Conservation (phyloP, 2,113 vertebrate species). For the Platycercus adscitus region DNA sequence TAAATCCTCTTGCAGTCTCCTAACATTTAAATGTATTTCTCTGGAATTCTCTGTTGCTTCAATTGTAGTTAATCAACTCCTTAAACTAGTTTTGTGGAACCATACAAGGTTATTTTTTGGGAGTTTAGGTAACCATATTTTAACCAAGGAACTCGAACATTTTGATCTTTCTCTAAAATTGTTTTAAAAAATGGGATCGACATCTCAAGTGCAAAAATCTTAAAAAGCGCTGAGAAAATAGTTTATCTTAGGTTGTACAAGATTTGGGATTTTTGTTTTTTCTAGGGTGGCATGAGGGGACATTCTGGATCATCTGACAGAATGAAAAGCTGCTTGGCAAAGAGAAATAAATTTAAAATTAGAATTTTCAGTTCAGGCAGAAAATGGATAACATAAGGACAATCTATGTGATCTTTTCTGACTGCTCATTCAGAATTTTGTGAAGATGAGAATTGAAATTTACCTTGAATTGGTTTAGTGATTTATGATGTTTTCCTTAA, state of each 20-base stretch:
- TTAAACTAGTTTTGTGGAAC: neutral
- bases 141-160: neutral
- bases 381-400: neutral
- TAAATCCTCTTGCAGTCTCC: neutral
- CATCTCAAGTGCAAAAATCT: neutral
- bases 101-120: rapidly evolving
- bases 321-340: neutral
- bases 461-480: neutral
- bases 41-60: neutral
- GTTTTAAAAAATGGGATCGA: neutral
- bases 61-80: neutral
- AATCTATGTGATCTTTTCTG: neutral
- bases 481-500: neutral
- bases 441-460: neutral
- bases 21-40: neutral
- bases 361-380: neutral
- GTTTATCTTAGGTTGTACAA: neutral
- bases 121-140: neutral
- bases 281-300: neutral
- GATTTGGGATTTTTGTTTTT: neutral
- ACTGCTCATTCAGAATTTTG: neutral
- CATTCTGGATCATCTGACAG: neutral
- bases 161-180: neutral
- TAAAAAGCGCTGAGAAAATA: neutral
- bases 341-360: neutral